Conservation (phyloP, 1,140 invertebrate genomes). For the Drosophila lacertosa region DNA sequence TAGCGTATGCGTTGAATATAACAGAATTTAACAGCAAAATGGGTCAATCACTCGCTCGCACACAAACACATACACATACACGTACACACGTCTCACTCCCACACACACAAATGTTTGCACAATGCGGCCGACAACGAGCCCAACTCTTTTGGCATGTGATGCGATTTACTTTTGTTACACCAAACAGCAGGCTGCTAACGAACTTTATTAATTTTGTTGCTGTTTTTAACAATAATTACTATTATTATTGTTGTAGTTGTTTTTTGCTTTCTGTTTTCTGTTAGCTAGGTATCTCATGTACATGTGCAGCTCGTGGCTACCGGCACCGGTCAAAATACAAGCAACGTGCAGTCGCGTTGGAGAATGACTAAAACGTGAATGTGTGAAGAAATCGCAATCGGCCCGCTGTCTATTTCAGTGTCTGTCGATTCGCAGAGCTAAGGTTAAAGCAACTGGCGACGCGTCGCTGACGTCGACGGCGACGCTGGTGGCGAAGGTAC, state of each 20-base stretch:
- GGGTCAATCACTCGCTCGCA: slow-evolving; percentile 38
- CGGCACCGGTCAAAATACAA: slow-evolving; percentile 29
- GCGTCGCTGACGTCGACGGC: slow-evolving; percentile 2
- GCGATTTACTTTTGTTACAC: slow-evolving; percentile 8
- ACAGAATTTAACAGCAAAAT: slow-evolving; percentile 28
- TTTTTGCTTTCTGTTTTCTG: slow-evolving; percentile 15
- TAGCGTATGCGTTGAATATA: slow-evolving; percentile 21
- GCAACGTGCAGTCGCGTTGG: slow-evolving; percentile 34
- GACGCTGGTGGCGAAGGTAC: slow-evolving; percentile 36
- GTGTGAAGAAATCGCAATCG: slow-evolving; percentile 46
- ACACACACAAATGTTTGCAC: slow-evolving; percentile 28
- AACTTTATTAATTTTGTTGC: neutral
- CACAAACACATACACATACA: slow-evolving; percentile 8
- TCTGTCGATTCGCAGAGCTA: slow-evolving; percentile 59
- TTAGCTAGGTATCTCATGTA: slow-evolving; percentile 5
- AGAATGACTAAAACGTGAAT: slow-evolving; percentile 46
- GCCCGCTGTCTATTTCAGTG: slow-evolving; percentile 37
- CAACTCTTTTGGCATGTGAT: slow-evolving; percentile 19
- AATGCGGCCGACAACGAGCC: slow-evolving; percentile 15
- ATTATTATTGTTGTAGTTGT: slow-evolving; percentile 3
- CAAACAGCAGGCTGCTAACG: slow-evolving; percentile 14
- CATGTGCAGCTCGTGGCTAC: slow-evolving; percentile 1
- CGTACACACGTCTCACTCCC: slow-evolving; percentile 29
- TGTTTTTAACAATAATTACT: neutral
- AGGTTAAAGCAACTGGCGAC: slow-evolving; percentile 65